These are phyloP conservation scores for Ctenoplectra terminalis DNA, from an alignment of 1,140 invertebrate species.

Conservation along the genomic window DNA sequence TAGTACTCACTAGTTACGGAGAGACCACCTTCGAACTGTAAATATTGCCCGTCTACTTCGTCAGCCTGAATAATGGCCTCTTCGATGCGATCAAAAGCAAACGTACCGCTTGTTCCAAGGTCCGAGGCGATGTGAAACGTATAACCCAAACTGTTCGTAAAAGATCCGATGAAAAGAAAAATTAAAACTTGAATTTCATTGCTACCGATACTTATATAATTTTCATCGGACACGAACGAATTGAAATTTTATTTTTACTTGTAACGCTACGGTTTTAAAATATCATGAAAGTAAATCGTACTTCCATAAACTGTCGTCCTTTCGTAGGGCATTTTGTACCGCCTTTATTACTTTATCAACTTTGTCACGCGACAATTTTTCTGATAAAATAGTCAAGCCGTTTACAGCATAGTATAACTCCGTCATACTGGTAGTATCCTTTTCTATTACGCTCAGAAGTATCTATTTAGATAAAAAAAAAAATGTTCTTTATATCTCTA, in stretches of 20 bases:
- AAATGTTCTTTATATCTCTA: neutral
- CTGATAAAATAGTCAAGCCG: conserved; percentile 75
- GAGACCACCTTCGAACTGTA: conserved; percentile 97
- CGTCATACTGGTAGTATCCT: conserved; percentile 79
- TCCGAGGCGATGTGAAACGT: conserved; percentile 91
- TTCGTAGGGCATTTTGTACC: conserved; percentile 88
- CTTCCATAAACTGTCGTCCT: conserved; percentile 90
- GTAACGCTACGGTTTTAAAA: neutral
- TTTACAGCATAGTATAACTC: conserved; percentile 82
- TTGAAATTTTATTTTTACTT: conserved; percentile 14
- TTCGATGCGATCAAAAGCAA: conserved; percentile 92
- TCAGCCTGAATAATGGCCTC: conserved; percentile 97
- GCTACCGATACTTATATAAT: neutral
- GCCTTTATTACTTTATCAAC: conserved; percentile 86
- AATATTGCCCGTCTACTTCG: conserved; percentile 93
- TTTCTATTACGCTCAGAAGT: conserved; percentile 78
- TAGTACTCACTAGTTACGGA: conserved; percentile 82
- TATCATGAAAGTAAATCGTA: conserved; percentile 69
- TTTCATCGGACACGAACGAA: neutral
- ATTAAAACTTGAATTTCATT: conserved; percentile 18
- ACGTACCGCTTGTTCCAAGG: conserved; percentile 85
- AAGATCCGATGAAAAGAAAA: conserved; percentile 13
- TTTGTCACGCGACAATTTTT: conserved; percentile 79
- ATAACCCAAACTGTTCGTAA: conserved; percentile 88
- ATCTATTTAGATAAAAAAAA: conserved; percentile 71